Evolutionary conservation across 2,797 vertebrate genomes (phyloP).

Genomic region (Tiaroga cobitis): DNA sequence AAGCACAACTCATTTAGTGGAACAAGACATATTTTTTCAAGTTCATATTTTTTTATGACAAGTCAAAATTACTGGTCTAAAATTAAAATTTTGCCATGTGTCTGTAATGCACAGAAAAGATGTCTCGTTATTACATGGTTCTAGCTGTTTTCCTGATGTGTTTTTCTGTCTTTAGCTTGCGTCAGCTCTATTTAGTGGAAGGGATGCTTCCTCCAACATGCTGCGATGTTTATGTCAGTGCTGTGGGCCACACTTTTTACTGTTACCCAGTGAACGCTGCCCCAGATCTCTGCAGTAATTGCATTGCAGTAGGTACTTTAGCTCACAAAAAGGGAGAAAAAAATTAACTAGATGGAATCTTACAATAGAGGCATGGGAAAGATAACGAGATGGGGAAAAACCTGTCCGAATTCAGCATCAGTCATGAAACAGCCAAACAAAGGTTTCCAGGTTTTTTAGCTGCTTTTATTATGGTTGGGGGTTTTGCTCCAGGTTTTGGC

Average conservation of each 20-base stretch:
- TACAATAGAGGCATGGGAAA: constrained; percentile 32
- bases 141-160: constrained; percentile 37
- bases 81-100: neutral
- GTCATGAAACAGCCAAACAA: constrained; percentile 27
- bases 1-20: neutral
- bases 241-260: constrained; percentile 50
- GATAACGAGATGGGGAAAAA: constrained; percentile 41
- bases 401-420: constrained; percentile 17
- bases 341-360: constrained; percentile 18
- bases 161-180: constrained; percentile 44
- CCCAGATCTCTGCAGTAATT: constrained; percentile 51
- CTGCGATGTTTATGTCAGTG: constrained; percentile 52
- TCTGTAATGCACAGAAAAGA: constrained; percentile 19
- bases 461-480: neutral
- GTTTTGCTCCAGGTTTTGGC: constrained; percentile 16
- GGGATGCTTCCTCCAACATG: constrained; percentile 38
- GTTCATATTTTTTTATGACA: neutral
- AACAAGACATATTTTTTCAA: neutral
- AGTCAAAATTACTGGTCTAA: constrained; percentile 5
- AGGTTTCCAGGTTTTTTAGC: constrained; percentile 26
- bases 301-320: constrained; percentile 43
- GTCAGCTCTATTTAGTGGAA: constrained; percentile 47
- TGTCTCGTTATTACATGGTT: constrained; percentile 35
- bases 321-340: constrained; percentile 35
- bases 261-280: constrained; percentile 33